These are phyloP conservation scores for Falco rusticolus DNA, from an alignment of 2,797 vertebrate genomes.

Conservation along the genomic window DNA sequence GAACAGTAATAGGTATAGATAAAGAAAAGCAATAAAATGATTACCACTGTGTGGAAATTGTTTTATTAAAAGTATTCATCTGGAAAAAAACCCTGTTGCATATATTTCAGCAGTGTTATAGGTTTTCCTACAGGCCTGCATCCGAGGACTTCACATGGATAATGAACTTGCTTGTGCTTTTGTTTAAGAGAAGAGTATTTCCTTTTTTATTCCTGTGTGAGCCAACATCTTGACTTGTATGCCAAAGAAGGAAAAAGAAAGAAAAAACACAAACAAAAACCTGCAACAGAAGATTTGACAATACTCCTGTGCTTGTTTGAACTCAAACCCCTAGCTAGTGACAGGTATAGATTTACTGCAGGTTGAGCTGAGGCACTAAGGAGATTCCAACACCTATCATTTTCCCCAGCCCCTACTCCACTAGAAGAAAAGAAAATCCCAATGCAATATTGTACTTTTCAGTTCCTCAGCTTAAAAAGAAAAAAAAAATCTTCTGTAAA, in stretches of 20 bases:
- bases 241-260: background rate
- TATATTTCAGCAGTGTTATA: background rate
- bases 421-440: background rate
- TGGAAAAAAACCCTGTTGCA: background rate
- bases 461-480: background rate
- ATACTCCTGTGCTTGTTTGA: background rate
- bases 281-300: background rate
- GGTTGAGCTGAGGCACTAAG: background rate
- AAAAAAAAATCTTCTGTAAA: background rate
- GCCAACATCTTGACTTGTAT: background rate
- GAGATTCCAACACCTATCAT: background rate
- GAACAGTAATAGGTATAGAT: slow-evolving; percentile 61
- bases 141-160: background rate
- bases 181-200: background rate
- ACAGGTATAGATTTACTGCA: background rate
- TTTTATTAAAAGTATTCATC: slow-evolving; percentile 42
- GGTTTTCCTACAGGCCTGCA: background rate
- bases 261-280: background rate
- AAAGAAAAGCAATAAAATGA: slow-evolving; percentile 66
- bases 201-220: background rate
- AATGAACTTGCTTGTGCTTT: background rate
- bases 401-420: background rate
- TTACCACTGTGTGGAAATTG: slow-evolving; percentile 49
- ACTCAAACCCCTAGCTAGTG: background rate
- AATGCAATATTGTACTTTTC: background rate